A percentile compares a stretch with the other conserved stretches of the same genome.
Conservation (phyloP, 1,140 invertebrate species). For the Sitodiplosis mosellana region DNA sequence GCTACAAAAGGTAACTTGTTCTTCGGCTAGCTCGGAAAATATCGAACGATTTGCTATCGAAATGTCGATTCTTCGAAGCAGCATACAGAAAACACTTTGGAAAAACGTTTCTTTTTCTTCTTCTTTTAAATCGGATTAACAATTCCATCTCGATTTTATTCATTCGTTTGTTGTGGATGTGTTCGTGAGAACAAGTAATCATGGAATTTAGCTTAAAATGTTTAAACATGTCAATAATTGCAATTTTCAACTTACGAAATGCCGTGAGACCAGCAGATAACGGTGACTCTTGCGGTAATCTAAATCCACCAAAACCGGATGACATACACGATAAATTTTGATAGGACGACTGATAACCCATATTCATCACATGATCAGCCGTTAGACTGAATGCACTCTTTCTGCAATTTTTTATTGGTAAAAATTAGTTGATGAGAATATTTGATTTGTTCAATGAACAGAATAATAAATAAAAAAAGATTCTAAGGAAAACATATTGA, state of each 20-base stretch:
- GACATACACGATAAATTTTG: not conserved
- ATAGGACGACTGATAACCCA: not conserved
- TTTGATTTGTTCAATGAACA: not conserved
- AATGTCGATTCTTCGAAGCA: too few relatives aligned
- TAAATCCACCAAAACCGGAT: not conserved
- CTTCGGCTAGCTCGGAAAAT: too few relatives aligned
- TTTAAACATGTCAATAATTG: conserved; percentile 5
- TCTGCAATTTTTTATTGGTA: not conserved
- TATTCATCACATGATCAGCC: not conserved
- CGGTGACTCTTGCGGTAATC: conserved; percentile 15
- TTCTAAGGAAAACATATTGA: too few relatives aligned
- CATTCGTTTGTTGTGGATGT: too few relatives aligned
- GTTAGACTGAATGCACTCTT: not conserved
- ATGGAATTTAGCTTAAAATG: not conserved
- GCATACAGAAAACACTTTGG: too few relatives aligned
- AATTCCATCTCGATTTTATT: too few relatives aligned
- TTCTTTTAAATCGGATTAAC: too few relatives aligned
- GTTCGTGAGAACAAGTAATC: not conserved
- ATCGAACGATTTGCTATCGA: too few relatives aligned
- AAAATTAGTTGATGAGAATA: not conserved
- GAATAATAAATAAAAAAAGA: too few relatives aligned
- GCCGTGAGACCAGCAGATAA: conserved; percentile 20
- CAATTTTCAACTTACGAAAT: conserved; percentile 18
- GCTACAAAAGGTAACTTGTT: too few relatives aligned
- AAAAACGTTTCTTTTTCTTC: too few relatives aligned